phyloP scores from a whole-genome alignment of 2,113 vertebrate genomes.

The Microcebus tavaratra region DNA sequence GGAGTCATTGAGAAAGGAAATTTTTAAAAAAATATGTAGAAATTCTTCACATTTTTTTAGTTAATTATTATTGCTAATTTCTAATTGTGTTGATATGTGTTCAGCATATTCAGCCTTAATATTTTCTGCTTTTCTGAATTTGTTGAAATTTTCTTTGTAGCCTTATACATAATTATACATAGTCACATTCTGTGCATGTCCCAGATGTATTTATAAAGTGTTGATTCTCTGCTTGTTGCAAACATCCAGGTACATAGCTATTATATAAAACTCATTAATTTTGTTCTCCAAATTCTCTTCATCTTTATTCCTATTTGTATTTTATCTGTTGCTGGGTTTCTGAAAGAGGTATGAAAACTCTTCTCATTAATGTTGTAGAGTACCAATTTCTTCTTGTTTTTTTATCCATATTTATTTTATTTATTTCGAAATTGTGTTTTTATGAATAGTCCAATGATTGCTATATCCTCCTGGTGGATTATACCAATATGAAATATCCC shows the following conservation, averaged over 20 bases:
- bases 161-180: neutral
- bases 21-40: neutral
- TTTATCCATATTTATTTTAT: neutral
- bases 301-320: neutral
- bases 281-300: neutral
- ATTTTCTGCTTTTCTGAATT: neutral
- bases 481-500: neutral
- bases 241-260: neutral
- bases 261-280: neutral
- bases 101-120: neutral
- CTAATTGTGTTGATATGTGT: neutral
- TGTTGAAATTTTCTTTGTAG: neutral
- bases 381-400: slow-evolving; percentile 46
- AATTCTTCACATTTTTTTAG: neutral
- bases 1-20: neutral
- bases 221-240: neutral
- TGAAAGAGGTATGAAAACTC: neutral
- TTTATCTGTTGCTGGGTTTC: neutral
- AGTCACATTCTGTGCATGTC: neutral
- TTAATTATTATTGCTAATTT: neutral
- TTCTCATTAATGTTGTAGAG: neutral
- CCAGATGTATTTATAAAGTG: neutral
- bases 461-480: neutral
- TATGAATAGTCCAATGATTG: neutral
- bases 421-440: slow-evolving; percentile 8